Evolutionary conservation across 2,888 invertebrate species (phyloP).

Genomic region (Frankliniella fusca): DNA sequence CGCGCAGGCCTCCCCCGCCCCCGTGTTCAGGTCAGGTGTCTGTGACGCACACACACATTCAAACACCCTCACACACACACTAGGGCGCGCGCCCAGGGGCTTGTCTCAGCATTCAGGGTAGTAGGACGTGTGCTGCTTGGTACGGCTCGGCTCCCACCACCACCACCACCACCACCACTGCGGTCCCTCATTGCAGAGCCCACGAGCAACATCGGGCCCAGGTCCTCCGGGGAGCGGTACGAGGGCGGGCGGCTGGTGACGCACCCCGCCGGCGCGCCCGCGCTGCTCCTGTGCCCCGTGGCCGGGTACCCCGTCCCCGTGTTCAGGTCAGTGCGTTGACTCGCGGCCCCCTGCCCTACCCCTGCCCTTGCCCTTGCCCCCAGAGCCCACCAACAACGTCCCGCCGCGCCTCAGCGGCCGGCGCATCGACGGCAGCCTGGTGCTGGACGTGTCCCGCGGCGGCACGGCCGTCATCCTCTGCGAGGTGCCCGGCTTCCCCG

Average conservation of each 20-base stretch:
- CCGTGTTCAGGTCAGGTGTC: slow-evolving; percentile 56
- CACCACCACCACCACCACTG: not conserved
- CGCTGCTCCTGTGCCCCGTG: slow-evolving; percentile 43
- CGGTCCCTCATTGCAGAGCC: slow-evolving; percentile 46
- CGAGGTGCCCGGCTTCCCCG: slow-evolving; percentile 43
- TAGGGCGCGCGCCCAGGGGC: not conserved
- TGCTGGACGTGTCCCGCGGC: slow-evolving; percentile 35
- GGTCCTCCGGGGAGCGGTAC: slow-evolving; percentile 46
- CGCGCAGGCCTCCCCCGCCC: slow-evolving; percentile 62
- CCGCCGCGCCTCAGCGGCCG: slow-evolving; percentile 48
- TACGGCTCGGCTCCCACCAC: not conserved
- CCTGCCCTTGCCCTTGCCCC: slow-evolving; percentile 43
- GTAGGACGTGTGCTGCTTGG: not conserved
- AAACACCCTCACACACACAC: not conserved
- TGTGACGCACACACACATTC: not conserved
- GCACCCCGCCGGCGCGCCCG: slow-evolving; percentile 36
- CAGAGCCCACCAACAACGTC: slow-evolving; percentile 51
- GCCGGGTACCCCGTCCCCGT: slow-evolving; percentile 45
- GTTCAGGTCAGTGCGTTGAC: slow-evolving; percentile 42
- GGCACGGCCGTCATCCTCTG: slow-evolving; percentile 41
- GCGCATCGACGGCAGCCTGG: slow-evolving; percentile 40
- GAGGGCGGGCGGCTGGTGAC: slow-evolving; percentile 42
- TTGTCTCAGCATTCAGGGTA: not conserved
- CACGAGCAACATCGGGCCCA: slow-evolving; percentile 50
- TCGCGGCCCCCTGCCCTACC: slow-evolving; percentile 25